Evolutionary conservation across 1,140 invertebrate genomes (phyloP).

Genomic region (Drosophila cardini): DNA sequence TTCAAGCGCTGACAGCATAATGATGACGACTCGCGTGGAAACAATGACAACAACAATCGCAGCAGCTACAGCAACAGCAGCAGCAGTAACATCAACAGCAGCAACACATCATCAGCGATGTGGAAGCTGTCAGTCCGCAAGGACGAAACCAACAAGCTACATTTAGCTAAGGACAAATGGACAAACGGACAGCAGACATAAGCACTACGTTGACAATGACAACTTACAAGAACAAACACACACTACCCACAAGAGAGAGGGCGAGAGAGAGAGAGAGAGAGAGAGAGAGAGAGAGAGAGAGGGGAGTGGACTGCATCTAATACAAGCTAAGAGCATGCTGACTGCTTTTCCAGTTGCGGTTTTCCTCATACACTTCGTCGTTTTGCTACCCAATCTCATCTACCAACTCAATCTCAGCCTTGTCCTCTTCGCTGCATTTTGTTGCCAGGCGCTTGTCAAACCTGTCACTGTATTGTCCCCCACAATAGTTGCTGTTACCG

Average conservation of each 20-base stretch:
- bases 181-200: constrained; percentile 34
- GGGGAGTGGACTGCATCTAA: constrained; percentile 41
- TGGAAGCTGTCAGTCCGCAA: constrained; percentile 70
- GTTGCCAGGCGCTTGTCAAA: constrained; percentile 67
- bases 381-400: constrained; percentile 1
- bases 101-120: constrained; percentile 37
- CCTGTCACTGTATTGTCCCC: constrained; percentile 75
- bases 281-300: background rate
- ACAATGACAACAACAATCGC: constrained; percentile 45
- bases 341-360: constrained; percentile 67
- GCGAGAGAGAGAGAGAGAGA: background rate
- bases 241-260: constrained; percentile 23
- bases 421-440: constrained; percentile 52
- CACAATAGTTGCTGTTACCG: constrained; percentile 49
- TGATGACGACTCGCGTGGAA: constrained; percentile 70
- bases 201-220: constrained; percentile 67
- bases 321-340: constrained; percentile 65
- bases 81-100: constrained; percentile 13
- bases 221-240: constrained; percentile 60
- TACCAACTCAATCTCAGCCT: no score
- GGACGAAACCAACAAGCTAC: constrained; percentile 73
- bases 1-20: constrained; percentile 71
- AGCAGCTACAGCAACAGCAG: constrained; percentile 20
- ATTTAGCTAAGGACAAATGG: constrained; percentile 62
- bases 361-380: constrained; percentile 49